Base-by-base conservation (phyloP, 2,888 invertebrate genomes). In the Leucophenga maculata region DNA sequence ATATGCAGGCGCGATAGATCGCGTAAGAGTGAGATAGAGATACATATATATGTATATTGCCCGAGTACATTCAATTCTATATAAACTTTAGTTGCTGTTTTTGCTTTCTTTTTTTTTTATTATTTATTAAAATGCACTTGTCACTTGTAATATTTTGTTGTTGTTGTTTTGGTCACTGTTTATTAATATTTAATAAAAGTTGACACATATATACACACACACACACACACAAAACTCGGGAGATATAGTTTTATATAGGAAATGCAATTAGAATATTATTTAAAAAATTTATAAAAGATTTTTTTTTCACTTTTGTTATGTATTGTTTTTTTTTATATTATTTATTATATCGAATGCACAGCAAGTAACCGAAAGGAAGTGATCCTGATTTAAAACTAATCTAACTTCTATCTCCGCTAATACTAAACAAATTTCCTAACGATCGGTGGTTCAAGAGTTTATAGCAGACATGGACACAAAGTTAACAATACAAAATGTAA, bases 1-100 rank as follows among this genome's bases (percentile, higher is more conserved):
- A 26, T 54, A 78, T 80, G 79, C 80, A 81, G 78, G 74, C 80
- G 75, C 50, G 16, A 50, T 16, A 16, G 50, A 11, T 39, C 3
- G 39, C 39, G 39, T 9, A 39, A 39, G 39, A 39, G 11, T 39
- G 39, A 39, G 39, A 39, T 8, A 39, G 3, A 50, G 2, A 18
- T 50, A 50, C 46, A 46, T 46, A 46, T 46, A 8, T 46, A n/a
- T 46, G 6, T 46, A 18, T 50, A 18, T 39, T 18, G 16, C 18
- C 6, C 6, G 50, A 1, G 50, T 18, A 16, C 50, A 50, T 50
- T n/a, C 50, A 50, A 39, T 39, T 50, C 13, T 16, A 50, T 18
- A 11, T 50, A 50, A 4, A 6, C 6, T 46, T 3, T n/a, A 6
- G 6, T 8, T 50, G 50, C 16, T 18, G 16, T 16, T 50, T 18